A percentile compares a stretch with the other conserved stretches of the same genome.
These are phyloP conservation scores for Macquaria australasica DNA, from an alignment of 2,113 vertebrate genomes.

Conservation along the genomic window DNA sequence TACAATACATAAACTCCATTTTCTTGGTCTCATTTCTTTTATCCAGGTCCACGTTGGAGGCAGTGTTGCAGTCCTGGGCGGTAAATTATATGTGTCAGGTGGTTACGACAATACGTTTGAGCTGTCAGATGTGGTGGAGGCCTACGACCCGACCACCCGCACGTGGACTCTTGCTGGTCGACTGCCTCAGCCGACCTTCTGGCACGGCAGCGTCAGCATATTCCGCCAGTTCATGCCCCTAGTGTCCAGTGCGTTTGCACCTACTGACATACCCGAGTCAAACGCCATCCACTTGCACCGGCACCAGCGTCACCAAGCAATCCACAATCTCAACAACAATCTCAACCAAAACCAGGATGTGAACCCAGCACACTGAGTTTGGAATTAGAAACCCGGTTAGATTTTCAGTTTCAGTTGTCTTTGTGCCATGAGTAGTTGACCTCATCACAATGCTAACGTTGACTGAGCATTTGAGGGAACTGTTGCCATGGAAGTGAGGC, in stretches of 20 bases:
- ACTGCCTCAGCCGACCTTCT: slow-evolving; percentile 96
- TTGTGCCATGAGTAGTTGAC: slow-evolving; percentile 45
- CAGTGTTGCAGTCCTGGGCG: slow-evolving; percentile 92
- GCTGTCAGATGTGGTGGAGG: slow-evolving; percentile 94
- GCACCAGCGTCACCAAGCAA: slow-evolving; percentile 81
- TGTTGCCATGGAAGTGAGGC: too few relatives aligned
- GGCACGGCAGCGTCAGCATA: slow-evolving; percentile 98
- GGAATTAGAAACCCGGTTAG: background rate
- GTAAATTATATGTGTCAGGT: slow-evolving; percentile 94
- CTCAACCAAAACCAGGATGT: slow-evolving; percentile 87
- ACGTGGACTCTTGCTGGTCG: slow-evolving; percentile 88
- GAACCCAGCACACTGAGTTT: slow-evolving; percentile 84
- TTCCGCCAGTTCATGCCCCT: slow-evolving; percentile 99
- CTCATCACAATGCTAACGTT: slow-evolving; percentile 43
- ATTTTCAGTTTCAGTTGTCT: background rate
- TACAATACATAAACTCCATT: background rate
- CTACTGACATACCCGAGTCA: slow-evolving; percentile 82
- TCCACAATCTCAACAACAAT: slow-evolving; percentile 87
- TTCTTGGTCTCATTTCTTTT: background rate
- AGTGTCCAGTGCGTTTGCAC: slow-evolving; percentile 82
- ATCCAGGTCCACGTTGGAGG: slow-evolving; percentile 95
- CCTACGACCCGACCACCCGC: slow-evolving; percentile 88
- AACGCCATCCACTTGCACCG: slow-evolving; percentile 85
- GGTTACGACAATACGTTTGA: slow-evolving; percentile 98
- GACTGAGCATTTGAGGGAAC: background rate